These are phyloP conservation scores for Hylyphantes graminicola DNA, from an alignment of 1,140 invertebrate genomes.

Conservation along the genomic window DNA sequence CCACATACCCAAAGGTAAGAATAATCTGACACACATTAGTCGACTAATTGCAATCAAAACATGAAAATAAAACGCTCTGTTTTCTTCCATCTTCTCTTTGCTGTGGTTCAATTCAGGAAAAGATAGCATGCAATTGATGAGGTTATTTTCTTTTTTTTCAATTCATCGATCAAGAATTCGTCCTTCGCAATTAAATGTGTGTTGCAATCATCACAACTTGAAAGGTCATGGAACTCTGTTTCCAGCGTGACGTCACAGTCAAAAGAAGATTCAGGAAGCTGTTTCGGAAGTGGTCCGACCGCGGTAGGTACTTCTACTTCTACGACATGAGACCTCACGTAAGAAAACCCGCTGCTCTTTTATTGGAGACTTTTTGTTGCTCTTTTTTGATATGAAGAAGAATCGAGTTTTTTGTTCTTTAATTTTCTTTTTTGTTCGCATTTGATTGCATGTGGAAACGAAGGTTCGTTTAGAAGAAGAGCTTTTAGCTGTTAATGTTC, in stretches of 20 bases:
- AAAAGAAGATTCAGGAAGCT: slow-evolving; percentile 49
- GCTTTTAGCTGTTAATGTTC: slow-evolving; percentile 20
- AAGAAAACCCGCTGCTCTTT: slow-evolving; percentile 44
- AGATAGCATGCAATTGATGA: no score
- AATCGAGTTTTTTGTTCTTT: slow-evolving; percentile 14
- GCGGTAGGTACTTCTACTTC: slow-evolving; percentile 12
- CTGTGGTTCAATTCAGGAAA: no score
- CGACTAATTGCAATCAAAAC: slow-evolving; percentile 16
- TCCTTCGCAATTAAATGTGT: slow-evolving; percentile 31
- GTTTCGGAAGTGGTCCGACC: slow-evolving; percentile 44
- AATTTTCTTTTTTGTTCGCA: slow-evolving; percentile 2
- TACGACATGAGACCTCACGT: slow-evolving; percentile 47
- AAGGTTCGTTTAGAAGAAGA: not conserved
- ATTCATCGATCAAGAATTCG: no score
- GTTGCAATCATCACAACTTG: slow-evolving; percentile 4
- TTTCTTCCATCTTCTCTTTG: not conserved
- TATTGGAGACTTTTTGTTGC: slow-evolving; percentile 25
- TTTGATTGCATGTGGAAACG: not conserved
- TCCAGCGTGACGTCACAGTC: slow-evolving; percentile 48
- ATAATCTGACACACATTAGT: slow-evolving; percentile 38
- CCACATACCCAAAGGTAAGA: slow-evolving; percentile 25
- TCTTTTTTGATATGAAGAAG: not conserved
- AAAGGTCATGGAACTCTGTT: slow-evolving; percentile 53
- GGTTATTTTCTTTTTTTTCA: no score
- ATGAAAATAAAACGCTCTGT: not conserved